Base-by-base conservation (phyloP, 1,140 invertebrate genomes). In the Battus philenor region DNA sequence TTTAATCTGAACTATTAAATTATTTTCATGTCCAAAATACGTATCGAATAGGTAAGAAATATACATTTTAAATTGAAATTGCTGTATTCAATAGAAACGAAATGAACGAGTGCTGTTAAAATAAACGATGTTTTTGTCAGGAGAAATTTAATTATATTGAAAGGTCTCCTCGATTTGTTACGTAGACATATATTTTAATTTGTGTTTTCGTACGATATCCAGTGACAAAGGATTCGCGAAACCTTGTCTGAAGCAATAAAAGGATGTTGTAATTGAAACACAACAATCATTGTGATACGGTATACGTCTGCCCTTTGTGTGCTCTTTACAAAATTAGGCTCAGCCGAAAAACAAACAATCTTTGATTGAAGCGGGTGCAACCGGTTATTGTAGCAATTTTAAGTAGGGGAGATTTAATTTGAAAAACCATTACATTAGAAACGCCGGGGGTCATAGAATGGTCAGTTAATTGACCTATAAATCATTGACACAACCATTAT, bases 401-500 rank as follows among this genome's bases (percentile, higher is more conserved):
- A 66, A 54, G 46, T 50, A 55, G 62, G 70, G 68, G 62, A 56
- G 59, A 58, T 68, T 72, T 78, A 70, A 78, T 72, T 72, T 56
- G 66, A 57, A 72, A 79, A 76, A 68, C 64, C 63, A 76, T 78
- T 69, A 69, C 57, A 53, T 59, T 53, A 65, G 63, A 67, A 10
- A 30, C 55, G 48, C 54, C 47, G 47, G 72, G 72, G 54, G 48
- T 50, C 38, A 50, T 31, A 70, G 76, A 83, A 83, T 80, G 76
- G 76, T 83, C 79, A 79, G 66, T 79, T 79, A 83, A 80, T 83
- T 83, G 76, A 66, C 50, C 47, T 54, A 83, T 80, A 83, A 80
- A 82, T 82, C 74, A 78, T 63, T 41, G 49, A 53, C 34, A 47
- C 31, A 39, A 45, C 50, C 44, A 56, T 54, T 53, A 68, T 69